These are phyloP conservation scores for Dreissena rostriformis DNA, from an alignment of 1,140 invertebrate species.

Conservation along the genomic window DNA sequence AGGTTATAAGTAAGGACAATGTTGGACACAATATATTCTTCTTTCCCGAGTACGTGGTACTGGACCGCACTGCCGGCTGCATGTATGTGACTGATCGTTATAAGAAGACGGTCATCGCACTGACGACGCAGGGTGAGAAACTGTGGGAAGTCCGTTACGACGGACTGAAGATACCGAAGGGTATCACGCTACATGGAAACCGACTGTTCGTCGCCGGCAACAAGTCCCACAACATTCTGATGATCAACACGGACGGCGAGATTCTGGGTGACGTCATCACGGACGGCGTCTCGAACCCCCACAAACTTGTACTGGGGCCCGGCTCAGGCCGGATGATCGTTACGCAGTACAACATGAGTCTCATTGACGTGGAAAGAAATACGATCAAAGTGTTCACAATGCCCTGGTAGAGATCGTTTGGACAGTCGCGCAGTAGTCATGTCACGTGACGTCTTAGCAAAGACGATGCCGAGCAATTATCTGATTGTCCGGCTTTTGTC, in stretches of 20 bases:
- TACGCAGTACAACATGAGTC: constrained; percentile 54
- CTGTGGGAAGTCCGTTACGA: constrained; percentile 61
- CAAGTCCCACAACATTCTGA: constrained; percentile 57
- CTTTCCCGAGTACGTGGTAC: constrained; percentile 63
- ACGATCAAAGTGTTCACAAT: constrained; percentile 57
- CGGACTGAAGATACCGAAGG: constrained; percentile 57
- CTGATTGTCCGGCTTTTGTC: too few relatives aligned
- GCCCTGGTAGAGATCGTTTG: constrained; percentile 35
- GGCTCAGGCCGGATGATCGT: constrained; percentile 57
- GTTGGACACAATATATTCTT: constrained; percentile 58
- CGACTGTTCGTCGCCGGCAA: constrained; percentile 59
- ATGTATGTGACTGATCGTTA: constrained; percentile 60
- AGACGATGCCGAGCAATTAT: too few relatives aligned
- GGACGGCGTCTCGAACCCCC: constrained; percentile 59
- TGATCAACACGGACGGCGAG: constrained; percentile 59
- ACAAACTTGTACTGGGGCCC: constrained; percentile 57
- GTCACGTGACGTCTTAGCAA: too few relatives aligned
- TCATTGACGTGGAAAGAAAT: constrained; percentile 62
- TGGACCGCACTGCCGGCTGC: constrained; percentile 56
- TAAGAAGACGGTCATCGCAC: constrained; percentile 53
- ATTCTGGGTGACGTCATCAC: constrained; percentile 61
- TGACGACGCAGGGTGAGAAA: constrained; percentile 60
- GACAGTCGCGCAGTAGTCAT: neutral
- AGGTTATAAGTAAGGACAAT: constrained; percentile 57
- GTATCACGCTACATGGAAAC: constrained; percentile 59